Evolutionary conservation across 2,113 vertebrate genomes (phyloP).

Genomic region (Hystrix brachyura): DNA sequence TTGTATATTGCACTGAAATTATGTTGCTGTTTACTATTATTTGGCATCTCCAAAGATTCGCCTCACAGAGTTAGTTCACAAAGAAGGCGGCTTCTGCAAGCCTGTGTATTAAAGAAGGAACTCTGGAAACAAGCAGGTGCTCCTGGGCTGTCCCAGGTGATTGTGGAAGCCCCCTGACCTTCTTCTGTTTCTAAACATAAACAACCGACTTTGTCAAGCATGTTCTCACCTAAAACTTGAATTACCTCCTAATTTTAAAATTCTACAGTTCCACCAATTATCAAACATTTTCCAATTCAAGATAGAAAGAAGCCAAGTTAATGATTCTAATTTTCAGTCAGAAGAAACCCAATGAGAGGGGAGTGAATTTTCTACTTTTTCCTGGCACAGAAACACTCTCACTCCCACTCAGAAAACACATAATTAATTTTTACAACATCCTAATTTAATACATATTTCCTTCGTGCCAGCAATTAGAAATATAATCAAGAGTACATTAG

Average conservation of each 20-base stretch:
- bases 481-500: background rate
- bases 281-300: background rate
- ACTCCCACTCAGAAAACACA: background rate
- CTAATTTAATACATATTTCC: background rate
- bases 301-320: background rate
- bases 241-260: background rate
- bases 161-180: background rate
- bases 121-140: rapidly evolving
- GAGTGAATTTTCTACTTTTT: background rate
- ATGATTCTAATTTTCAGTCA: background rate
- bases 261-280: background rate
- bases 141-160: background rate
- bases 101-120: background rate
- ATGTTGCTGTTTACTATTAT: background rate
- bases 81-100: background rate
- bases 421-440: background rate
- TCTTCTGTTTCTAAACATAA: background rate
- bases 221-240: background rate
- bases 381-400: background rate
- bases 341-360: background rate
- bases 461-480: background rate
- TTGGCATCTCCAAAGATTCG: background rate
- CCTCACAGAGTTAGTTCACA: background rate
- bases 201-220: background rate
- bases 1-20: background rate